Percentiles rank a stretch among this genome's conserved stretches.
phyloP scores from a whole-genome alignment of 2,888 invertebrate species.

The Chalcis sispes region DNA sequence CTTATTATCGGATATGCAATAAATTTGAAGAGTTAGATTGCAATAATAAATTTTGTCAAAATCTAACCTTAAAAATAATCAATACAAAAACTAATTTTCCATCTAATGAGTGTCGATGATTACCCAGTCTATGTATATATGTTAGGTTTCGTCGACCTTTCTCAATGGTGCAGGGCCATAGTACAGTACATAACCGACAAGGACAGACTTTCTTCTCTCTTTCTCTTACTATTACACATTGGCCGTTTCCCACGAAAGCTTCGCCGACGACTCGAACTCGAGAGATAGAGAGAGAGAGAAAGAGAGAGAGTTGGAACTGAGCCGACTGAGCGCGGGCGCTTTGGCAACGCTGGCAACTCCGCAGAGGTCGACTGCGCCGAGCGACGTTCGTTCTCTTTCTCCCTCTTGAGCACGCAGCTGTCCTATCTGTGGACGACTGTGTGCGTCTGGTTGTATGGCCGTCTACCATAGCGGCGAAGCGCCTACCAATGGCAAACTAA shows the following conservation, averaged over 20 bases:
- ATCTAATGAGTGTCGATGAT: too few relatives aligned
- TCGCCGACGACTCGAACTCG: too few relatives aligned
- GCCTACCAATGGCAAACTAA: not conserved
- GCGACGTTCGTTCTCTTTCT: not conserved
- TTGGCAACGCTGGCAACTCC: constrained; percentile 44
- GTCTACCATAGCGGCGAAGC: constrained; percentile 9
- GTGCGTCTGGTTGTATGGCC: not conserved
- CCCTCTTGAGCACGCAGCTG: constrained; percentile 7
- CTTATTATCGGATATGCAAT: too few relatives aligned
- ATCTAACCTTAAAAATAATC: too few relatives aligned
- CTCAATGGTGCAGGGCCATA: constrained; percentile 2
- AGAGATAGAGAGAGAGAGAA: too few relatives aligned
- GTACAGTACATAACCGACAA: too few relatives aligned
- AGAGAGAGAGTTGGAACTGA: too few relatives aligned
- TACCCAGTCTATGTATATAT: too few relatives aligned
- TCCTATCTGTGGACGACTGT: not conserved
- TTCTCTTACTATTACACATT: constrained; percentile 37
- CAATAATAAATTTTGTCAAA: too few relatives aligned
- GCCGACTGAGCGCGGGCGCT: not conserved
- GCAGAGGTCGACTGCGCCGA: constrained; percentile 35
- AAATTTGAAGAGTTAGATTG: too few relatives aligned
- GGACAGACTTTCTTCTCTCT: constrained; percentile 26
- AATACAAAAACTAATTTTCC: too few relatives aligned
- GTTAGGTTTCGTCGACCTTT: constrained; percentile 25
- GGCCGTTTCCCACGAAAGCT: constrained; percentile 39